Conservation (phyloP, 2,888 invertebrate species). For the Nomada flava region DNA sequence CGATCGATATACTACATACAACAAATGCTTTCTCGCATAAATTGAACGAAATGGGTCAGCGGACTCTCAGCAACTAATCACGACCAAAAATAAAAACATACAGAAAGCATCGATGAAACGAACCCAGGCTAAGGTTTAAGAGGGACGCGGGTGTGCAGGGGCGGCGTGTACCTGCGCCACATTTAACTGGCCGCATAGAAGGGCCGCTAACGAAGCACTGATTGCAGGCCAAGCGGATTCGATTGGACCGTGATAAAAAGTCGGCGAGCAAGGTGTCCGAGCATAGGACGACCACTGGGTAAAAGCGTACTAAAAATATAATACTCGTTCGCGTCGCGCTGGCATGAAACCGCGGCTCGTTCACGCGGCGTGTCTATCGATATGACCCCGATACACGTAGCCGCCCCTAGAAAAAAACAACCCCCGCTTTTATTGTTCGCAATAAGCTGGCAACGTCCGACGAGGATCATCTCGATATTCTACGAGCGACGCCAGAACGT, state of each 20-base stretch:
- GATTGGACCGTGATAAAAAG: slow-evolving; percentile 65
- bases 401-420: slow-evolving; percentile 38
- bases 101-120: background rate
- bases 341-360: slow-evolving; percentile 73
- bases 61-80: background rate
- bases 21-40: too few species aligned
- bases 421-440: slow-evolving; percentile 52
- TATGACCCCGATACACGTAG: slow-evolving; percentile 76
- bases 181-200: slow-evolving; percentile 43
- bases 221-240: slow-evolving; percentile 51
- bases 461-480: slow-evolving; percentile 14
- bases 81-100: background rate
- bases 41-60: background rate
- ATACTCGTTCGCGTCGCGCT: slow-evolving; percentile 69
- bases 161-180: slow-evolving; percentile 16
- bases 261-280: slow-evolving; percentile 52
- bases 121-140: background rate
- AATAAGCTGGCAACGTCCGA: slow-evolving; percentile 48
- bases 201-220: slow-evolving; percentile 63
- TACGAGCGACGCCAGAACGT: slow-evolving; percentile 32
- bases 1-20: too few species aligned
- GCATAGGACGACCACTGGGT: slow-evolving; percentile 33
- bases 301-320: slow-evolving; percentile 75
- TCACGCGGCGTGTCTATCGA: slow-evolving; percentile 71
- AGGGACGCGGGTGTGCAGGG: background rate